These are phyloP conservation scores for Dyspetes luteomarginatus DNA, from an alignment of 2,888 invertebrate genomes.

Conservation along the genomic window DNA sequence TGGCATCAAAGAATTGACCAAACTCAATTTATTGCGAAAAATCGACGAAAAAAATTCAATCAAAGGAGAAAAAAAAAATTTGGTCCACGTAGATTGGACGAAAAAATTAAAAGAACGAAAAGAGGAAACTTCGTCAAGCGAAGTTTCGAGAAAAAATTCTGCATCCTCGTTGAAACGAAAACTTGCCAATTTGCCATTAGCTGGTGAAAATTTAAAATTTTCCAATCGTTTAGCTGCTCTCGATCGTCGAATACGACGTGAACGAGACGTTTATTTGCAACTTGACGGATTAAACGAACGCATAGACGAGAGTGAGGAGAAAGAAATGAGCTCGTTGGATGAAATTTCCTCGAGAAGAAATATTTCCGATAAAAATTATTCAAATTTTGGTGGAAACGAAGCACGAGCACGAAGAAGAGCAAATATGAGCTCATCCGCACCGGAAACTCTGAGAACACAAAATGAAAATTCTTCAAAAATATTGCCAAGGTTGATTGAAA, in stretches of 20 bases:
- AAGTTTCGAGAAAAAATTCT: slow-evolving; percentile 67
- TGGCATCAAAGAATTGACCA: slow-evolving; percentile 48
- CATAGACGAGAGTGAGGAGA: slow-evolving; percentile 74
- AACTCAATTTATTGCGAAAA: not conserved
- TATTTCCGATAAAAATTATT: not conserved
- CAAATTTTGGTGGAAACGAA: slow-evolving; percentile 40
- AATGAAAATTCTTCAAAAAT: slow-evolving; percentile 12
- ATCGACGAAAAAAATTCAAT: not conserved
- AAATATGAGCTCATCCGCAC: slow-evolving; percentile 59
- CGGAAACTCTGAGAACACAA: slow-evolving; percentile 48
- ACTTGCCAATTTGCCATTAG: slow-evolving; percentile 67
- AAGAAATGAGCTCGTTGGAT: slow-evolving; percentile 51
- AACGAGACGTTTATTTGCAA: slow-evolving; percentile 68
- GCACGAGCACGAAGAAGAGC: slow-evolving; percentile 70
- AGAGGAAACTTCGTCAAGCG: slow-evolving; percentile 35
- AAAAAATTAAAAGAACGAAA: not conserved
- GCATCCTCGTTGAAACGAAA: slow-evolving; percentile 69
- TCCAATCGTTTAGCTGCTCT: slow-evolving; percentile 61
- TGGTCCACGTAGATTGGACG: not conserved
- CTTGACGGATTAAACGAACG: slow-evolving; percentile 61
- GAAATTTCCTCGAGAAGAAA: slow-evolving; percentile 19
- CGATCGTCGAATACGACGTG: slow-evolving; percentile 65
- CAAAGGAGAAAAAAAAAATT: slow-evolving; percentile 18
- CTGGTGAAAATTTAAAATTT: slow-evolving; percentile 60
- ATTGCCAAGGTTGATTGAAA: not conserved